These are phyloP conservation scores for Lamproptera curius DNA, from an alignment of 2,888 invertebrate species.

Conservation along the genomic window DNA sequence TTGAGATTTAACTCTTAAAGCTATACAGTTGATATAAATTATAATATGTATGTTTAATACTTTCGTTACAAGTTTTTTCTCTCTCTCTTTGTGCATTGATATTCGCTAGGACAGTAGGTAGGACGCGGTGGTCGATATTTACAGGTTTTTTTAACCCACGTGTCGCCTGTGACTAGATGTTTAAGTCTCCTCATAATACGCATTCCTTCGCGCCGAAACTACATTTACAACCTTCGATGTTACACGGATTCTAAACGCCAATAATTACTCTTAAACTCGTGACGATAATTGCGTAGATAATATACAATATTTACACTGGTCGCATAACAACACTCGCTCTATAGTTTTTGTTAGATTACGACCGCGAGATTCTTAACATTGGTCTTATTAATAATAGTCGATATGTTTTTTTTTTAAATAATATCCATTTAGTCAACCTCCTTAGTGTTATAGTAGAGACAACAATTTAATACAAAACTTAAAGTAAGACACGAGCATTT, in stretches of 20 bases:
- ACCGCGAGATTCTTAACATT: too few relatives aligned
- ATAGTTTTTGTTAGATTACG: too few relatives aligned
- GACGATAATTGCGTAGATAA: background rate
- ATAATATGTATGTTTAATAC: conserved; percentile 67
- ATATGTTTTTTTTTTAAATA: too few relatives aligned
- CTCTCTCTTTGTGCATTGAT: conserved; percentile 60
- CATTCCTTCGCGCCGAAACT: conserved; percentile 14
- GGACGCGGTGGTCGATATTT: conserved; percentile 44
- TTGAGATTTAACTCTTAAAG: conserved; percentile 65
- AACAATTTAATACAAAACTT: too few relatives aligned
- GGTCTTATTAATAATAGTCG: too few relatives aligned
- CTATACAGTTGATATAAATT: conserved; percentile 62
- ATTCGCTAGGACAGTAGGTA: conserved; percentile 26
- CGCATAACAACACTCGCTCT: background rate
- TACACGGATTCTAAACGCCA: background rate
- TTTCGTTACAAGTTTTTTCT: conserved; percentile 45
- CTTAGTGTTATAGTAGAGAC: too few relatives aligned
- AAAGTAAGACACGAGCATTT: too few relatives aligned
- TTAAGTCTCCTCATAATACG: conserved; percentile 23
- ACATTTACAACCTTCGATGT: conserved; percentile 10
- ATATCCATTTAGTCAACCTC: too few relatives aligned
- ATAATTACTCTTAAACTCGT: background rate
- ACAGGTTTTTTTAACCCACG: conserved; percentile 35
- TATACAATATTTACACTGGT: conserved; percentile 13
- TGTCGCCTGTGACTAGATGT: conserved; percentile 58